Evolutionary conservation across 2,797 vertebrate species (phyloP).

Genomic region (Enteromius argenteus): DNA sequence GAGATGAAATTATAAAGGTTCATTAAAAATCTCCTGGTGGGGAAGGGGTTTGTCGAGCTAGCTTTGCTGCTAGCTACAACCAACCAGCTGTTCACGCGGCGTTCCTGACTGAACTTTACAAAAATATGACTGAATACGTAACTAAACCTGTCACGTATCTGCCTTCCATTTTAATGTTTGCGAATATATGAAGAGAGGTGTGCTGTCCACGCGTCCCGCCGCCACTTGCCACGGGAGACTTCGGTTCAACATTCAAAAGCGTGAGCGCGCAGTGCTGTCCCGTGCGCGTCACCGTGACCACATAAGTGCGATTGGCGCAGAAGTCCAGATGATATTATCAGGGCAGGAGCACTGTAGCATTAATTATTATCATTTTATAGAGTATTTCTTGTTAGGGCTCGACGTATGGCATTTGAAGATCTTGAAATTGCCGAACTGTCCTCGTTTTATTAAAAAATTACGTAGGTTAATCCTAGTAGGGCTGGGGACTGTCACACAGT

Average conservation of each 20-base stretch:
- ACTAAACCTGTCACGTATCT: background rate
- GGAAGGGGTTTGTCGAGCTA: conserved; percentile 41
- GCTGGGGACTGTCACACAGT: background rate
- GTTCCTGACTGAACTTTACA: conserved; percentile 36
- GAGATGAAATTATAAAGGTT: background rate
- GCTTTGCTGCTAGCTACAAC: conserved; percentile 51
- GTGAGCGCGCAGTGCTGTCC: conserved; percentile 53
- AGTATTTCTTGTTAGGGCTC: background rate
- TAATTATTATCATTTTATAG: background rate
- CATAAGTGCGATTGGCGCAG: conserved; percentile 31
- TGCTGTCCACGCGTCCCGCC: conserved; percentile 29
- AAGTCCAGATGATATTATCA: background rate
- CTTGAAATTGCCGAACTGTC: background rate
- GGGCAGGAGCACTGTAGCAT: background rate
- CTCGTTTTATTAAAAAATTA: background rate
- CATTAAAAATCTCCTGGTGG: conserved; percentile 2
- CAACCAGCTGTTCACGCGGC: conserved; percentile 57
- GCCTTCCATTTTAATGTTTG: background rate
- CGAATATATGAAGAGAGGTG: background rate
- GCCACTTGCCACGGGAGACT: conserved; percentile 32
- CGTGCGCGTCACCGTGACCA: conserved; percentile 51
- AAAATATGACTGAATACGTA: background rate
- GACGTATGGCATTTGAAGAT: background rate
- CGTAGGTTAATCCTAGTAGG: background rate
- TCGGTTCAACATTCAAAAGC: conserved; percentile 53